These are phyloP conservation scores for Cyrtonyx montezumae DNA, from an alignment of 2,113 vertebrate genomes.

Conservation along the genomic window DNA sequence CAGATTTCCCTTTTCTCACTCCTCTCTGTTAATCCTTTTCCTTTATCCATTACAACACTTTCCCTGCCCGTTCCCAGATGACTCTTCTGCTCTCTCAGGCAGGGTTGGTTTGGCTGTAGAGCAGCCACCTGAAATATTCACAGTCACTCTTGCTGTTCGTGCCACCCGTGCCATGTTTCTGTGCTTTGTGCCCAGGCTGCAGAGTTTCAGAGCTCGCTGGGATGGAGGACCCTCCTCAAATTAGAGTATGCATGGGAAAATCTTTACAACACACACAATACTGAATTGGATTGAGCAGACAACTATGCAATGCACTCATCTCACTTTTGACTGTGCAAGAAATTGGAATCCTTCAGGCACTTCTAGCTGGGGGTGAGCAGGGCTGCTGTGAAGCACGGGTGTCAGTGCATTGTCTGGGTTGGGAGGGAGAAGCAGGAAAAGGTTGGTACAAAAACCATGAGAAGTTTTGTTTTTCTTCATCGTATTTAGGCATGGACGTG, in stretches of 20 bases:
- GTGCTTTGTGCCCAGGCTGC: background rate
- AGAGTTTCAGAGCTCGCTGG: background rate
- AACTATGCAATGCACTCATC: background rate
- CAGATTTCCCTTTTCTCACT: background rate
- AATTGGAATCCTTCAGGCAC: background rate
- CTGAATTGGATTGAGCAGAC: background rate
- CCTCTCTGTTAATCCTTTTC: background rate
- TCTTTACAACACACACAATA: background rate
- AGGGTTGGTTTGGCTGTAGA: background rate
- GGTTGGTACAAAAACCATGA: background rate
- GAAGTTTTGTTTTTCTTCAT: background rate
- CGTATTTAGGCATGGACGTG: background rate
- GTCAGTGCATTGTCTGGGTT: background rate
- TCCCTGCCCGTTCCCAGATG: background rate
- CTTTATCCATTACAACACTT: slow-evolving; percentile 6
- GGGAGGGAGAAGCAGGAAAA: background rate
- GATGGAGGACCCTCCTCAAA: background rate
- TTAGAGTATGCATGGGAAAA: background rate
- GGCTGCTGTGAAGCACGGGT: background rate
- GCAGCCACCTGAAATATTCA: background rate
- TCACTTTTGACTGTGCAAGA: background rate
- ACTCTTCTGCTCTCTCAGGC: background rate
- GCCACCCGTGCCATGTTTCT: background rate
- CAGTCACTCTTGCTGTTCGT: background rate
- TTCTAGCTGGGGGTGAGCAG: background rate